These are phyloP conservation scores for Himalopsyche phryganea DNA, from an alignment of 1,140 invertebrate species.

Conservation along the genomic window DNA sequence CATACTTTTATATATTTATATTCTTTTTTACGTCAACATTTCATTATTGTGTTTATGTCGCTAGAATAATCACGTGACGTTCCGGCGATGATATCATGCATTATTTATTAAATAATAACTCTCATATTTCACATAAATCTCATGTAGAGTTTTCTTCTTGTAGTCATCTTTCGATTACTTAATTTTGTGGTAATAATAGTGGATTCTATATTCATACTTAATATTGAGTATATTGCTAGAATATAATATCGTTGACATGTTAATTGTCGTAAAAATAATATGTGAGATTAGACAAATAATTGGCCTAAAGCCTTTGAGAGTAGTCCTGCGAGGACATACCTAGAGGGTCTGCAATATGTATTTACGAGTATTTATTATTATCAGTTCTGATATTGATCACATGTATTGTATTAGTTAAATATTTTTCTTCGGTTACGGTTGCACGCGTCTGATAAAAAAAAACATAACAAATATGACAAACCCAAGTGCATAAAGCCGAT, in stretches of 20 bases:
- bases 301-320: conserved; percentile 19
- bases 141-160: no score
- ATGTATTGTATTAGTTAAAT: background rate
- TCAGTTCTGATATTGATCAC: background rate
- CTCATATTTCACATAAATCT: no score
- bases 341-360: conserved; percentile 2
- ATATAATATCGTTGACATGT: conserved; percentile 22
- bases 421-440: no score
- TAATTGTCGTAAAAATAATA: conserved; percentile 17
- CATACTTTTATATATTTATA: background rate
- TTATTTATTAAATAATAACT: no score
- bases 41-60: conserved; percentile 1
- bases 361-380: background rate
- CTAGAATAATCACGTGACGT: no score
- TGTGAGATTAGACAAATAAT: conserved; percentile 25
- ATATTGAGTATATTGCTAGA: conserved; percentile 15
- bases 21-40: background rate
- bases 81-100: no score
- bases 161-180: background rate
- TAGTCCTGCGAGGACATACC: conserved; percentile 7
- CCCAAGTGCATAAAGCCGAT: no score
- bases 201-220: conserved; percentile 16
- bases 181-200: conserved; percentile 18
- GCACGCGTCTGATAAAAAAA: no score
- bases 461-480: no score